Conservation (phyloP, 2,113 vertebrate genomes). For the Erythrocebus patas region DNA sequence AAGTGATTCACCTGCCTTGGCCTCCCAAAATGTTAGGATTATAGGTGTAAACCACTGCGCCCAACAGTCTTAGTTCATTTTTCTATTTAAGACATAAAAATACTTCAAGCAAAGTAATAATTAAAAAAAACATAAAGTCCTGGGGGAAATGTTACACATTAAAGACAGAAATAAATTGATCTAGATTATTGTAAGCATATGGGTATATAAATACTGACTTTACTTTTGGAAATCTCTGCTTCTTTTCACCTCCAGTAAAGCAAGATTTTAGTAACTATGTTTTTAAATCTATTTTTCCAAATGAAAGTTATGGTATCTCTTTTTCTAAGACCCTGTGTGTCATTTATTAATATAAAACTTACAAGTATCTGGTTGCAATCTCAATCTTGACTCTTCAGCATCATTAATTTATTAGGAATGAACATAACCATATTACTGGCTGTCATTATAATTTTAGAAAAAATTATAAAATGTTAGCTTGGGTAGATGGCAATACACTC, state of each 20-base stretch:
- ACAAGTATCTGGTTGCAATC: background rate
- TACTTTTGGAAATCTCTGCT: background rate
- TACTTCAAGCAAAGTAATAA: conserved; percentile 40
- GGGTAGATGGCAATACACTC: background rate
- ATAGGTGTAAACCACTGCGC: no score
- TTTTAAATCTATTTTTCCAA: background rate
- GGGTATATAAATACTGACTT: background rate
- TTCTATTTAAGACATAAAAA: background rate
- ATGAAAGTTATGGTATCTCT: background rate
- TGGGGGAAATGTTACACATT: background rate
- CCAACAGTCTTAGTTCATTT: background rate
- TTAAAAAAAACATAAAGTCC: background rate
- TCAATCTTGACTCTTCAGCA: background rate
- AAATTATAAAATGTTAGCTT: background rate
- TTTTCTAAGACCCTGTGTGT: background rate
- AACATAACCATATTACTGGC: background rate
- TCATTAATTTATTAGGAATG: background rate
- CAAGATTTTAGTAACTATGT: background rate
- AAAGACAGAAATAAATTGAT: background rate
- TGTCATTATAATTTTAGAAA: background rate
- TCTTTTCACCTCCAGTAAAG: background rate
- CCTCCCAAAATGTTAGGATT: no score
- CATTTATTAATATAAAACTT: conserved; percentile 12
- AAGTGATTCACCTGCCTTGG: no score
- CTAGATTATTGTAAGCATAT: background rate